phyloP scores from a whole-genome alignment of 2,888 invertebrate species.

The Sturmia bella region DNA sequence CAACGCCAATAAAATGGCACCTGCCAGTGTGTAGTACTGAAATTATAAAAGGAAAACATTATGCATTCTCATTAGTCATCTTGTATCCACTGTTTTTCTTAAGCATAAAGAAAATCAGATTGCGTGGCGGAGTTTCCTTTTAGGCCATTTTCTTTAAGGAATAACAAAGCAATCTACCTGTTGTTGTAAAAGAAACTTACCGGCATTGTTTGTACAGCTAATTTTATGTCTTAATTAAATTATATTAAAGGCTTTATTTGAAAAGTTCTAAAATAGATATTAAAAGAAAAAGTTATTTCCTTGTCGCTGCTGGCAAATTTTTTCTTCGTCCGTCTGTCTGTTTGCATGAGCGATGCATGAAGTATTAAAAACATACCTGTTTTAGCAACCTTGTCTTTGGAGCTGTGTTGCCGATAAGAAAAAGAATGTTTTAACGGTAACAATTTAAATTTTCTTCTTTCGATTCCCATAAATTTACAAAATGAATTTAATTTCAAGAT shows the following conservation, averaged over 20 bases:
- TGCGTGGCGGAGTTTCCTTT: constrained; percentile 60
- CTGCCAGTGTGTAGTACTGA: constrained; percentile 52
- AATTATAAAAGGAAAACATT: constrained; percentile 38
- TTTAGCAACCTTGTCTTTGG: not conserved
- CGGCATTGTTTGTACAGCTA: constrained; percentile 47
- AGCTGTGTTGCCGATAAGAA: not conserved
- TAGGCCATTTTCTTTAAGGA: constrained; percentile 7
- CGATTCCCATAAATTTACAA: not conserved
- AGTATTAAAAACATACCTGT: not conserved
- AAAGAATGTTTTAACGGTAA: not conserved
- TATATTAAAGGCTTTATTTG: constrained; percentile 21
- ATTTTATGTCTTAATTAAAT: constrained; percentile 31
- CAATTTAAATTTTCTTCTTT: too few species aligned
- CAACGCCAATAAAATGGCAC: constrained; percentile 71
- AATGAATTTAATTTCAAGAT: not conserved
- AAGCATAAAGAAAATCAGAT: constrained; percentile 44
- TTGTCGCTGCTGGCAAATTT: constrained; percentile 25
- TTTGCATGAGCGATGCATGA: constrained; percentile 11
- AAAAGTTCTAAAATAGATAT: constrained; percentile 26
- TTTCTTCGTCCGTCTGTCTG: constrained; percentile 50
- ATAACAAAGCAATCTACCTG: not conserved
- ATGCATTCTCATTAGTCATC: constrained; percentile 53
- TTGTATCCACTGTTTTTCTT: constrained; percentile 10
- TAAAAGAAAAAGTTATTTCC: constrained; percentile 28
- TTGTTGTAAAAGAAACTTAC: constrained; percentile 13